These are phyloP conservation scores for Rhodeus uyekii DNA, from an alignment of 2,797 vertebrate species.

Conservation along the genomic window DNA sequence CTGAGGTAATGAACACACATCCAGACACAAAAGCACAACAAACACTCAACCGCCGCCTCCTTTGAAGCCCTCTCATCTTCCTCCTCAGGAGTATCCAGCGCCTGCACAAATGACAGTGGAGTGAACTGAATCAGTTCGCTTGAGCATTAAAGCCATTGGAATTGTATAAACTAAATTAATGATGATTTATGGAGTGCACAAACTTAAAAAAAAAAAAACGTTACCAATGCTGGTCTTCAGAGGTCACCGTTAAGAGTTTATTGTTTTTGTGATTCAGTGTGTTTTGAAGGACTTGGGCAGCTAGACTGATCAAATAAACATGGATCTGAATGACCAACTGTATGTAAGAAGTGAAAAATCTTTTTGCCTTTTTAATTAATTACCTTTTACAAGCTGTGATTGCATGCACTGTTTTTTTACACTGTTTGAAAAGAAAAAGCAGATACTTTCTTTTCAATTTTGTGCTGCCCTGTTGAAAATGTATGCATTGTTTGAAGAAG, in stretches of 20 bases:
- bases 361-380: constrained; percentile 11
- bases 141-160: constrained; percentile 7
- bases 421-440: constrained; percentile 32
- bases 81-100: background rate
- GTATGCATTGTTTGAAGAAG: background rate
- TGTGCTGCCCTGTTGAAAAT: background rate
- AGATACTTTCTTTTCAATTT: background rate
- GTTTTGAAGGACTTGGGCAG: background rate
- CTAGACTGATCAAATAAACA: background rate
- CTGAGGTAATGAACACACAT: constrained; percentile 38
- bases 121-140: background rate
- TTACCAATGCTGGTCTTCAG: background rate
- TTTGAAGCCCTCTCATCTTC: background rate
- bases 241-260: constrained; percentile 10
- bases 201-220: background rate
- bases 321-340: background rate
- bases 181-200: background rate
- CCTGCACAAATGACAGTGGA: background rate
- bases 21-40: constrained; percentile 53
- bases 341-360: background rate
- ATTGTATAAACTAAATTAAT: constrained; percentile 1
- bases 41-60: background rate
- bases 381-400: constrained; percentile 54
- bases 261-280: constrained; percentile 29
- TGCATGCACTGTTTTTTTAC: constrained; percentile 80